Conservation (phyloP, 2,888 invertebrate species). For the Helleia helle region DNA sequence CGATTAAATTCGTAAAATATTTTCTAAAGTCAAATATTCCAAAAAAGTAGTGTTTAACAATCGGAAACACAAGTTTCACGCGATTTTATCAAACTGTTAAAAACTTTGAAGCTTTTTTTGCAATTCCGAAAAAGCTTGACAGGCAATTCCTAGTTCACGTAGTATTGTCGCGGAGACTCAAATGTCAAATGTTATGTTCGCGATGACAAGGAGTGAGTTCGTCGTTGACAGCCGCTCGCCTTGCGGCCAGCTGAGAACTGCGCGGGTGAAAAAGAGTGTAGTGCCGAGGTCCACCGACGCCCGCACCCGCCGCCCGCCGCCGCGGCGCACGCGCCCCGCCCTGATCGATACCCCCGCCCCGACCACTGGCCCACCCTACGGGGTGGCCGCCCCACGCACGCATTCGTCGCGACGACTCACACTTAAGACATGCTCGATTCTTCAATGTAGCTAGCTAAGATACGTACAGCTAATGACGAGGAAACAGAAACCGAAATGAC, state of each 20-base stretch:
- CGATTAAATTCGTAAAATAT: constrained; percentile 14
- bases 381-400: constrained; percentile 33
- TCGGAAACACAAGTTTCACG: constrained; percentile 7
- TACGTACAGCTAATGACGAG: constrained; percentile 15
- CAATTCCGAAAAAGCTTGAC: constrained; percentile 16
- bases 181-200: constrained; percentile 44
- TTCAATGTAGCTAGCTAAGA: constrained; percentile 36
- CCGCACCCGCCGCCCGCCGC: constrained; percentile 38
- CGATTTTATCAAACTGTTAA: not conserved
- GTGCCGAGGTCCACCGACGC: constrained; percentile 39
- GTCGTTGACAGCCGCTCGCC: constrained; percentile 49
- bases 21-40: constrained; percentile 3
- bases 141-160: constrained; percentile 59
- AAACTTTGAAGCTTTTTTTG: not conserved
- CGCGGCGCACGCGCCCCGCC: constrained; percentile 60
- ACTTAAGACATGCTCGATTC: constrained; percentile 33
- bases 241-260: constrained; percentile 65
- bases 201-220: constrained; percentile 22
- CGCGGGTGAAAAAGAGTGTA: constrained; percentile 36
- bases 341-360: constrained; percentile 68
- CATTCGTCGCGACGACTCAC: constrained; percentile 29
- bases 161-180: constrained; percentile 48
- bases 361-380: constrained; percentile 44
- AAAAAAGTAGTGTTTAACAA: constrained; percentile 9
- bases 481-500: constrained; percentile 9